phyloP scores from a whole-genome alignment of 2,797 vertebrate genomes.

The Parauchenoglanis punctatus region DNA sequence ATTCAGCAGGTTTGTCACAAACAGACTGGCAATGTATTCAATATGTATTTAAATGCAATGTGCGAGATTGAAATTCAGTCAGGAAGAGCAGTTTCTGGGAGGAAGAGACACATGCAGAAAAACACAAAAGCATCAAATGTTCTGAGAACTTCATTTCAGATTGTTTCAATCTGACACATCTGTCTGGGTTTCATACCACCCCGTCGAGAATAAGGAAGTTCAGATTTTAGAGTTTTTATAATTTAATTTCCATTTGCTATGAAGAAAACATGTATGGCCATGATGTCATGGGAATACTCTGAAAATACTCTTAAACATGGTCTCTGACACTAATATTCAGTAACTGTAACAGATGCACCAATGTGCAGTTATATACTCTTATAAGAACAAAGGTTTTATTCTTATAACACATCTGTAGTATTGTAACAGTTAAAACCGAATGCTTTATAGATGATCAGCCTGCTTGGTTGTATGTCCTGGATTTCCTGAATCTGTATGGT shows the following conservation, averaged over 20 bases:
- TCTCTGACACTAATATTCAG: neutral
- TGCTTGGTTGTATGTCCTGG: too few species aligned
- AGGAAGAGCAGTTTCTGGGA: neutral
- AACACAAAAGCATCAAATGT: neutral
- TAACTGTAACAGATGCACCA: neutral
- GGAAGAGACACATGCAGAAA: neutral
- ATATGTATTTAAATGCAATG: neutral
- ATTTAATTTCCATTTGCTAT: neutral
- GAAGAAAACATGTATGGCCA: neutral
- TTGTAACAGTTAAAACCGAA: too few species aligned
- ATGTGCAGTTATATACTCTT: neutral
- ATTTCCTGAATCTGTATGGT: too few species aligned
- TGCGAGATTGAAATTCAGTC: neutral
- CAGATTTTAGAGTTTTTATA: neutral
- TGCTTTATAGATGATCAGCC: too few species aligned
- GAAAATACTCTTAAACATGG: neutral
- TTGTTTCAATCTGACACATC: neutral
- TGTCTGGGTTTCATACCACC: neutral
- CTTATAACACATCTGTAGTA: too few species aligned
- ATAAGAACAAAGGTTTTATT: too few species aligned
- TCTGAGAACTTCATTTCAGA: neutral
- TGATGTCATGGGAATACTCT: neutral
- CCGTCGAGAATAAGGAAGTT: neutral
- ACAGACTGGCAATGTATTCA: neutral
- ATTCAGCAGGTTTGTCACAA: neutral